phyloP scores from a whole-genome alignment of 2,888 invertebrate genomes.

The Ariolimax columbianus region DNA sequence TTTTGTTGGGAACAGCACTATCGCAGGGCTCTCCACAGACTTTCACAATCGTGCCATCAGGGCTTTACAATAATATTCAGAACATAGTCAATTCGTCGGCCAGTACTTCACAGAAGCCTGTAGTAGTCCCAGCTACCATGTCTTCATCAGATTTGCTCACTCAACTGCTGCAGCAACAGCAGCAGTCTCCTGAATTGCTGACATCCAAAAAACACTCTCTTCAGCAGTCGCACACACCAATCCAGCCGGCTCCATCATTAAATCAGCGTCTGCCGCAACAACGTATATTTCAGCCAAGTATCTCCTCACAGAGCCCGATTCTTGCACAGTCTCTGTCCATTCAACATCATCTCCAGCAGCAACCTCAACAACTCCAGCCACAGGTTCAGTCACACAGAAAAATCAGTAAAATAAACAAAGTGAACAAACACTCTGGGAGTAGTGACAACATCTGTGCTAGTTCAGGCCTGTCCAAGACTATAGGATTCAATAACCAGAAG shows the following conservation, averaged over 20 bases:
- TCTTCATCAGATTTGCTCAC: slow-evolving; percentile 38
- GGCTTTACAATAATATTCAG: slow-evolving; percentile 25
- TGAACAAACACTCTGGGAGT: slow-evolving; percentile 20
- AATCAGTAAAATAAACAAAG: slow-evolving; percentile 29
- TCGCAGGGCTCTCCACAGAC: slow-evolving; percentile 19
- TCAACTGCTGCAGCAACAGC: slow-evolving; percentile 50
- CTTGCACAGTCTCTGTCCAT: slow-evolving; percentile 39
- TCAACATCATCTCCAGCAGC: background rate
- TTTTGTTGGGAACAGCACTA: slow-evolving; percentile 22
- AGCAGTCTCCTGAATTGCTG: slow-evolving; percentile 42
- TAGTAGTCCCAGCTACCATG: background rate
- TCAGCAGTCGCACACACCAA: slow-evolving; percentile 22
- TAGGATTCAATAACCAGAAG: slow-evolving; percentile 19
- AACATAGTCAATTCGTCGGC: background rate
- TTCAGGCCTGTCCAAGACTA: background rate
- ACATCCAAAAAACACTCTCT: slow-evolving; percentile 13
- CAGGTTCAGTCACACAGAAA: slow-evolving; percentile 15
- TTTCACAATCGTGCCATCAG: slow-evolving; percentile 40
- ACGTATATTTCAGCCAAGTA: slow-evolving; percentile 47
- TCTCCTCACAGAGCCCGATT: slow-evolving; percentile 29
- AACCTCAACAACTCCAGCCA: background rate
- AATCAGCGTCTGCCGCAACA: slow-evolving; percentile 48
- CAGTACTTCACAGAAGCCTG: slow-evolving; percentile 6
- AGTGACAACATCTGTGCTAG: slow-evolving; percentile 25
- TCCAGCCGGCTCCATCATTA: slow-evolving; percentile 41